Percentiles rank a stretch among this genome's conserved stretches.
These are phyloP conservation scores for Bombus terrestris DNA, from an alignment of 1,140 invertebrate species.

Conservation along the genomic window DNA sequence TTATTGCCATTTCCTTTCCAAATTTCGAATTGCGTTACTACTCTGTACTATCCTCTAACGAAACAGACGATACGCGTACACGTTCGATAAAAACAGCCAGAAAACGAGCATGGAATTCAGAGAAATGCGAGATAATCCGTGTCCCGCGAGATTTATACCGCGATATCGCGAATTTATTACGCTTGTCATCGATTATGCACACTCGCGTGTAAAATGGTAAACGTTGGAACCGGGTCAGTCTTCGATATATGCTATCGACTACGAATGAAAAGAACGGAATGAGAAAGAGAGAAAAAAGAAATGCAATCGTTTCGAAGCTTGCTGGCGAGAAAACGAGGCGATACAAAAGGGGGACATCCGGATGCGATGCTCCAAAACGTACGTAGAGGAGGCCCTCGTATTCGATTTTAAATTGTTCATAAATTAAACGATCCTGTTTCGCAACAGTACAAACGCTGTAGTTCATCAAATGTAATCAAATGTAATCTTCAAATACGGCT, in stretches of 20 bases:
- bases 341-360: conserved; percentile 17
- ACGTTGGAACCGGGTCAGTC: conserved; percentile 42
- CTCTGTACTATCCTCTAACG: neutral
- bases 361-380: conserved; percentile 2
- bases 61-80: neutral
- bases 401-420: neutral
- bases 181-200: conserved; percentile 62
- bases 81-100: neutral
- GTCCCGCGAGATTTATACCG: conserved; percentile 37
- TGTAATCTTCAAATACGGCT: too few relatives aligned
- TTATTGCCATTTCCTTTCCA: neutral
- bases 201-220: conserved; percentile 55
- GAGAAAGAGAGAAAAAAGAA: neutral
- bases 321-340: neutral
- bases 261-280: neutral
- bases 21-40: neutral
- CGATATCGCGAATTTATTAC: conserved; percentile 59
- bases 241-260: conserved; percentile 3
- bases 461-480: too few relatives aligned
- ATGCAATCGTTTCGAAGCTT: neutral
- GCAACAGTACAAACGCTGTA: too few relatives aligned
- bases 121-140: conserved; percentile 26
- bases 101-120: neutral
- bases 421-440: too few relatives aligned
- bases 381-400: neutral